Percentiles rank a stretch among this genome's conserved stretches.
phyloP scores from a whole-genome alignment of 2,797 vertebrate genomes.

The Artibeus lituratus region DNA sequence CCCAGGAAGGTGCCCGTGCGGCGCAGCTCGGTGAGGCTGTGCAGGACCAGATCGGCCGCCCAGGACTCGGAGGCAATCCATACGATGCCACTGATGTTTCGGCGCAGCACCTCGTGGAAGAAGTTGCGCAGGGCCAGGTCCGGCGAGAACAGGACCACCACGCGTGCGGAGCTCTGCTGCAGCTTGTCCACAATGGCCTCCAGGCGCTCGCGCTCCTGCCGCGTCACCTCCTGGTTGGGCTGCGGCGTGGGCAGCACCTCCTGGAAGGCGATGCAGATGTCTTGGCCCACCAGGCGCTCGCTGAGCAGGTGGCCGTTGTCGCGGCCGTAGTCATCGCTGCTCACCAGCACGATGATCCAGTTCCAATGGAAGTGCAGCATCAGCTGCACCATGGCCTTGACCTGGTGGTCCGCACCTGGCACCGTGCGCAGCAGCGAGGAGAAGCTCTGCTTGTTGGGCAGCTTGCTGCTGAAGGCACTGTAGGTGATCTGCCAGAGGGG shows the following conservation, averaged over 20 bases:
- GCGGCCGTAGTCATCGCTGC: conserved; percentile 86
- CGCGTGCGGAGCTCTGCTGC: conserved; percentile 80
- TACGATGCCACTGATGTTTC: conserved; percentile 83
- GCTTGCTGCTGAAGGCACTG: conserved; percentile 48
- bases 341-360: conserved; percentile 87
- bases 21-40: conserved; percentile 79
- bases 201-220: neutral
- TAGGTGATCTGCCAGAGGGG: conserved; percentile 67
- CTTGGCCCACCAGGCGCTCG: conserved; percentile 52
- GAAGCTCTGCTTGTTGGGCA: conserved; percentile 73
- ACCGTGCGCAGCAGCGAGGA: conserved; percentile 86
- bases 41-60: conserved; percentile 82
- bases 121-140: conserved; percentile 80
- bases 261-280: conserved; percentile 88
- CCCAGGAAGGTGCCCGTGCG: conserved; percentile 87
- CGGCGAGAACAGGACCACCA: conserved; percentile 86
- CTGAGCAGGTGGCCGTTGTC: conserved; percentile 82
- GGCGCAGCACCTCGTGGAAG: conserved; percentile 80
- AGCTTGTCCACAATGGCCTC: conserved; percentile 78
- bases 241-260: conserved; percentile 77
- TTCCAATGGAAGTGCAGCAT: conserved; percentile 85
- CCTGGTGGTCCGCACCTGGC: conserved; percentile 87
- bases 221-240: rapidly evolving
- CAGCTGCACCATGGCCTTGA: conserved; percentile 84
- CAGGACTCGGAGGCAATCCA: conserved; percentile 91